phyloP scores from a whole-genome alignment of 2,113 vertebrate genomes.

The Neodontobutis hainanensis region DNA sequence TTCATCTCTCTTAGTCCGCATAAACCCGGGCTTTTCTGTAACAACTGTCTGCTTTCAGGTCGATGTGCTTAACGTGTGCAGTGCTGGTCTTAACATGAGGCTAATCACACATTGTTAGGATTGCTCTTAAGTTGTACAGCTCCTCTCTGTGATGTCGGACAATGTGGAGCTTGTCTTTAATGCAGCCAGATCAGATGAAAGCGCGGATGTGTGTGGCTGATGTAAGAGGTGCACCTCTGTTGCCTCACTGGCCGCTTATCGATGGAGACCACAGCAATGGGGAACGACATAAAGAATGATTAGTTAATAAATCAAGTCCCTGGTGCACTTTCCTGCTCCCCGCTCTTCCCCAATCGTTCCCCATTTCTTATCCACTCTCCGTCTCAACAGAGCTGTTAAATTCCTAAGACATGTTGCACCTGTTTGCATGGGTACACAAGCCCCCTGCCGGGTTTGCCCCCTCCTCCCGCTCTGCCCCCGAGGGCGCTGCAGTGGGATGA shows the following conservation, averaged over 20 bases:
- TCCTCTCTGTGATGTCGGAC: slow-evolving; percentile 61
- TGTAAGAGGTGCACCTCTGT: slow-evolving; percentile 75
- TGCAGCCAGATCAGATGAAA: slow-evolving; percentile 63
- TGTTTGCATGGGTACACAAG: slow-evolving; percentile 79
- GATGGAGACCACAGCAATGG: slow-evolving; percentile 73
- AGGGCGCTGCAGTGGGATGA: slow-evolving; percentile 77
- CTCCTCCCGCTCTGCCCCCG: slow-evolving; percentile 64
- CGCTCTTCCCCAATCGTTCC: slow-evolving; percentile 40
- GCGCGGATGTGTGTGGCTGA: slow-evolving; percentile 54
- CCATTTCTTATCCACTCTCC: slow-evolving; percentile 30
- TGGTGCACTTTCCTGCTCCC: slow-evolving; percentile 47
- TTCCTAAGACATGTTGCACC: slow-evolving; percentile 77
- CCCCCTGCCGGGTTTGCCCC: slow-evolving; percentile 71
- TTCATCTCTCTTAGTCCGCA: slow-evolving; percentile 56
- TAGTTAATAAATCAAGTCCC: slow-evolving; percentile 78
- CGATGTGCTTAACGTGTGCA: slow-evolving; percentile 50
- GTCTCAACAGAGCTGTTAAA: slow-evolving; percentile 58
- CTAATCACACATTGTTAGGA: slow-evolving; percentile 66
- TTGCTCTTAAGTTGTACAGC: slow-evolving; percentile 54
- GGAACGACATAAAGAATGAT: slow-evolving; percentile 75
- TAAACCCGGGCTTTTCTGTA: slow-evolving; percentile 57
- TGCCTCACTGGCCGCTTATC: slow-evolving; percentile 73
- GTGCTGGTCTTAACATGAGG: slow-evolving; percentile 58
- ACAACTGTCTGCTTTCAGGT: slow-evolving; percentile 50
- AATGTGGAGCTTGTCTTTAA: slow-evolving; percentile 54